Conservation (phyloP, 2,888 invertebrate genomes). For the Mellilla xanthometata region DNA sequence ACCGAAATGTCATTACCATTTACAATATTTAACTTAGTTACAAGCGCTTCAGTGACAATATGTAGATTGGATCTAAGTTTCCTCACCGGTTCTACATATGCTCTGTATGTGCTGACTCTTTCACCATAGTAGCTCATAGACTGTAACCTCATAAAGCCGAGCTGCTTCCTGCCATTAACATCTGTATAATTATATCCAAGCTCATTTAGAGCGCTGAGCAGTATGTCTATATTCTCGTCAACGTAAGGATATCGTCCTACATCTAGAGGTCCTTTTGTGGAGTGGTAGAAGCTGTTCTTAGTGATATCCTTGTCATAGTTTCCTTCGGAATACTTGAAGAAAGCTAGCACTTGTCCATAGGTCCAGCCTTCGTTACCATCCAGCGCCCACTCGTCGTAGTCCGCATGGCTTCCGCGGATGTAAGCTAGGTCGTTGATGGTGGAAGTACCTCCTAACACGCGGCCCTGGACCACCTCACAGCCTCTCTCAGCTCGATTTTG, state of each 20-base stretch:
- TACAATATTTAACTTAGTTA: constrained; percentile 61
- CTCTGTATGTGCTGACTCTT: constrained; percentile 70
- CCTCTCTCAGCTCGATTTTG: constrained; percentile 57
- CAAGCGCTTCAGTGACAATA: constrained; percentile 65
- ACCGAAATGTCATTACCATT: constrained; percentile 49
- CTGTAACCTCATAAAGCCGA: constrained; percentile 74
- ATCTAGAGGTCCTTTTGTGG: constrained; percentile 71
- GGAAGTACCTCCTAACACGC: constrained; percentile 70
- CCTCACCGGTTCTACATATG: constrained; percentile 70
- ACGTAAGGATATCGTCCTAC: constrained; percentile 70
- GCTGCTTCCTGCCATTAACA: constrained; percentile 67
- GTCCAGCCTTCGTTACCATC: constrained; percentile 72
- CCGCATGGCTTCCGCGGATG: constrained; percentile 71
- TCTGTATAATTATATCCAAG: constrained; percentile 74
- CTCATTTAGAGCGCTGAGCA: constrained; percentile 69
- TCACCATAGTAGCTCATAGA: constrained; percentile 73
- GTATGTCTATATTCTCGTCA: constrained; percentile 69
- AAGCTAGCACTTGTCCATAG: constrained; percentile 63
- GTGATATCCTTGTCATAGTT: constrained; percentile 74
- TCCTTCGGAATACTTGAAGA: constrained; percentile 75
- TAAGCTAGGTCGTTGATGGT: constrained; percentile 75
- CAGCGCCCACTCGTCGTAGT: constrained; percentile 73
- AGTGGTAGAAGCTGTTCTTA: constrained; percentile 69
- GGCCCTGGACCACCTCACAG: constrained; percentile 70
- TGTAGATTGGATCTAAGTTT: constrained; percentile 62